Evolutionary conservation across 2,888 invertebrate genomes (phyloP).

Genomic region (Hermaeophaga mercurialis): DNA sequence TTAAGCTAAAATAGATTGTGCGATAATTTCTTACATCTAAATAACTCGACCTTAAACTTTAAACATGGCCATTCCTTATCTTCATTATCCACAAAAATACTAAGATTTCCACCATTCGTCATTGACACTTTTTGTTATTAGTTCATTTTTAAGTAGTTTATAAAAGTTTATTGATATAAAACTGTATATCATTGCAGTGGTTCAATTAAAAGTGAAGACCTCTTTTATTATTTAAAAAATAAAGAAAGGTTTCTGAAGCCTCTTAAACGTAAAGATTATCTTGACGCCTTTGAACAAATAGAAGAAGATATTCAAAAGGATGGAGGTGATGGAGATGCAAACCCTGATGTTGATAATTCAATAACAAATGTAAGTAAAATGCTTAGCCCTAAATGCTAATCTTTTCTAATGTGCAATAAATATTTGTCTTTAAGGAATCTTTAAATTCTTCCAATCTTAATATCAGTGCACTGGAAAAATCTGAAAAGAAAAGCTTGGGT

Average conservation of each 20-base stretch:
- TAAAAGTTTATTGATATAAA: too few species aligned
- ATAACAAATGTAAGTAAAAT: slow-evolving; percentile 19
- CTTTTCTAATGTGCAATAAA: background rate
- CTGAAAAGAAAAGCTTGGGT: slow-evolving; percentile 19
- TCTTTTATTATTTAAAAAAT: slow-evolving; percentile 80
- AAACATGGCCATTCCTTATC: too few species aligned
- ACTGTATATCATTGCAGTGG: too few species aligned
- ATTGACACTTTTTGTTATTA: too few species aligned
- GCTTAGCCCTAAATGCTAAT: too few species aligned
- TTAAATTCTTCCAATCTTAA: slow-evolving; percentile 22
- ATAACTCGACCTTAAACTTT: background rate
- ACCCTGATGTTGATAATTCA: slow-evolving; percentile 17
- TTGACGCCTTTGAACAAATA: slow-evolving; percentile 87
- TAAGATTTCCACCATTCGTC: too few species aligned
- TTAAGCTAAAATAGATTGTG: slow-evolving; percentile 58
- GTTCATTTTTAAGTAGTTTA: too few species aligned
- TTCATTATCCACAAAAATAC: too few species aligned
- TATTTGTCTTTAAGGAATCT: slow-evolving; percentile 22
- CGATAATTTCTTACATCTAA: slow-evolving; percentile 60
- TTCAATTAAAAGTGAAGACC: slow-evolving; percentile 80
- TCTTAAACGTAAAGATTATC: slow-evolving; percentile 81
- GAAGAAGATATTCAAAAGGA: slow-evolving; percentile 71
- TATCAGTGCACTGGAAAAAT: slow-evolving; percentile 17
- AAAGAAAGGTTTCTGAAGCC: slow-evolving; percentile 78
- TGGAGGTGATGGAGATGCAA: slow-evolving; percentile 49